A percentile compares a stretch with the other conserved stretches of the same genome.
These are phyloP conservation scores for Syrmaticus mikado DNA, from an alignment of 2,113 vertebrate species.

Conservation along the genomic window DNA sequence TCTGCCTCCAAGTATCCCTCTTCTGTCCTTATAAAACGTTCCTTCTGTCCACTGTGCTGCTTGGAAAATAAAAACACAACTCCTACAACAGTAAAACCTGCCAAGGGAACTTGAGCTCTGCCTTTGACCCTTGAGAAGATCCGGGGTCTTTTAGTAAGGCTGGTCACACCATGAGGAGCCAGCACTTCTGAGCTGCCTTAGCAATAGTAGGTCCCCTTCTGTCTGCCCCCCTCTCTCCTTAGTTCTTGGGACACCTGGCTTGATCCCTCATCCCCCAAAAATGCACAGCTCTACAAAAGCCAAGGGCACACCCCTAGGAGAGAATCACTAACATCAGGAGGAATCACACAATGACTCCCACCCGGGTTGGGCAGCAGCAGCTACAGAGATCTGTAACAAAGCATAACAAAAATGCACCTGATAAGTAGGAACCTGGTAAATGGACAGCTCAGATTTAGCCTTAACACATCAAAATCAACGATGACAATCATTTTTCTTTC, in stretches of 20 bases:
- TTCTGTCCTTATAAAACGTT: background rate
- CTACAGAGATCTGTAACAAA: background rate
- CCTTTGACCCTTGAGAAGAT: background rate
- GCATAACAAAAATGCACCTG: background rate
- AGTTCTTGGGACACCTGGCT: background rate
- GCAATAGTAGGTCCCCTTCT: background rate
- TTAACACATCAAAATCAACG: constrained; percentile 22
- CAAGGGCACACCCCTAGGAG: background rate
- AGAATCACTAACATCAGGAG: background rate
- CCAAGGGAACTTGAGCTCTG: background rate
- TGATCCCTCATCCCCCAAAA: background rate
- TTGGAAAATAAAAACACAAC: background rate
- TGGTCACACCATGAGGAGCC: background rate
- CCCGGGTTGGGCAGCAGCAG: background rate
- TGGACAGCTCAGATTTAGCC: constrained; percentile 22
- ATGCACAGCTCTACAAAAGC: background rate
- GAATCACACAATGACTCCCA: background rate
- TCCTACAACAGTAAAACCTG: background rate
- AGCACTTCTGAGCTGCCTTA: background rate
- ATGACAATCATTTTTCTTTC: background rate
- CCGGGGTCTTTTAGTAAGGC: background rate
- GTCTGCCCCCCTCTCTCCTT: background rate
- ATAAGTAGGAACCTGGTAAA: background rate
- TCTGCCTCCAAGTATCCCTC: background rate
- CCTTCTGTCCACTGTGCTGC: background rate